Evolutionary conservation across 2,888 invertebrate genomes (phyloP), one percentile per base, ranked within the genome.

Genomic region (Temnothorax ravouxi): DNA sequence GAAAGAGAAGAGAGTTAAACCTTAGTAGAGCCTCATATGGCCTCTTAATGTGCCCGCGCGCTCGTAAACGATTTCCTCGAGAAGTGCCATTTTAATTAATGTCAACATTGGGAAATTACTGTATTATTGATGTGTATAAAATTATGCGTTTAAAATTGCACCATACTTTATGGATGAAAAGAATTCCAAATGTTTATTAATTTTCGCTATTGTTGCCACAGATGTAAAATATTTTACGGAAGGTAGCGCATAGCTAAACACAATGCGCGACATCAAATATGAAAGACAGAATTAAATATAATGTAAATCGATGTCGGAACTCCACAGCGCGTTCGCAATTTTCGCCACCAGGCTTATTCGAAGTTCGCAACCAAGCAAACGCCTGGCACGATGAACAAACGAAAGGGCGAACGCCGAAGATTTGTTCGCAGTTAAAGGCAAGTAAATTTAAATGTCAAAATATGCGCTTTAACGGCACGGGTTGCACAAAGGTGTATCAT

Each of bases 371-470:
- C 38, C 61, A 15, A 75, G 50, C 72, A 71, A 29, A 29, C 29
- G 29, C 29, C 50, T 64, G 25, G 41, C 25, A 18, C 61, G 69
- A 61, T 52, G 64, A 44, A 21, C 38, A 50, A 25, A 21, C 38
- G 61, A 67, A 85, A 75, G 86, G 84, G 75, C 66, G 86, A 52
- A 41, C 62, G 38, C 25, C 54, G 38, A 54, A 83, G 54, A 89
- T 83, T 83, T 84, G 89, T 86, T 86, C 84, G 59, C 34, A 74
- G 80, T 83, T 86, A 85, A 85, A 86, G 84, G 54, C 41, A 59
- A 76, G 82, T 88, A 88, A 91, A 94, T 93, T 93, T 92, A 92
- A 94, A 94, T 94, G 94, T 94, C 94, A 94, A 94, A 94, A 94
- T 94, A 94, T 89, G 93, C 90, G 86, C 90, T 91, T 86, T 87